phyloP scores from a whole-genome alignment of 2,113 vertebrate species.

The Recurvirostra avosetta region DNA sequence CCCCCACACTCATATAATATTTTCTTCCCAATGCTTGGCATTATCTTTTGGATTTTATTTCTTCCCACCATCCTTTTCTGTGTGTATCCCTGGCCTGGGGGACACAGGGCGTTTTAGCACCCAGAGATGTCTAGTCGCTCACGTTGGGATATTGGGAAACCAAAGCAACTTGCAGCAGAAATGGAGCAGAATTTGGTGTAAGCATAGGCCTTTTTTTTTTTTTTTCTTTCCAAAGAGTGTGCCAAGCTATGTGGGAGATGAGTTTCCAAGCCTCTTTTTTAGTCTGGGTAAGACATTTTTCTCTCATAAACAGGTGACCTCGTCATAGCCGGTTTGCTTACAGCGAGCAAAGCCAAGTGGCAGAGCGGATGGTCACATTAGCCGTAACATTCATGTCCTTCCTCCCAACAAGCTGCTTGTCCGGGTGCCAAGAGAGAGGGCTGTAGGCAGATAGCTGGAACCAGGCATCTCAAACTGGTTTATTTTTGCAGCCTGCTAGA shows the following conservation, averaged over 20 bases:
- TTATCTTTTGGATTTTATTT: not conserved
- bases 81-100: not conserved
- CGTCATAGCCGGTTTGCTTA: not conserved
- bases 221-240: not conserved
- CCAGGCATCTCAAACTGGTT: not conserved
- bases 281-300: not conserved
- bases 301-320: not conserved
- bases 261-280: not conserved
- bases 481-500: not conserved
- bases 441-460: not conserved
- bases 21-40: not conserved
- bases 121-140: not conserved
- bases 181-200: not conserved
- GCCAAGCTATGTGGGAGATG: not conserved
- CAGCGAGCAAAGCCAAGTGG: rapidly evolving
- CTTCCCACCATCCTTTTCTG: not conserved
- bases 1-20: rapidly evolving
- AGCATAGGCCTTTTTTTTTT: not conserved
- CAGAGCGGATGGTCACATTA: not conserved
- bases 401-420: not conserved
- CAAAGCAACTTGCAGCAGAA: not conserved
- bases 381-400: rapidly evolving
- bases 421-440: rapidly evolving
- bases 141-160: not conserved
- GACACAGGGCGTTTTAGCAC: not conserved